Base-by-base conservation (phyloP, 1,140 invertebrate genomes). In the Ceratina australensis region DNA sequence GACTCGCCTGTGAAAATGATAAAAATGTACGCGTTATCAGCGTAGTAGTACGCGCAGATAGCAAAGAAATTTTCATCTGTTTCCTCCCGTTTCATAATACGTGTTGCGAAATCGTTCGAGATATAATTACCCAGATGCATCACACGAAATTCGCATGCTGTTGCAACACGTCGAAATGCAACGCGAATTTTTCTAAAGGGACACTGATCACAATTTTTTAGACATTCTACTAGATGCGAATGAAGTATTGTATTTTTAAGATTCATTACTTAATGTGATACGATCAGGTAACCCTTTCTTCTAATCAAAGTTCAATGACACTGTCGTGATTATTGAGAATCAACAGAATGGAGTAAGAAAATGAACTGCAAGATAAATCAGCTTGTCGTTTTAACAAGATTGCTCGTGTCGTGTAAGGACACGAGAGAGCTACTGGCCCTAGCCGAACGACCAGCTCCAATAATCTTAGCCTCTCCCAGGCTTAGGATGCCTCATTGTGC, bases 1-100 rank as follows among this genome's bases (percentile, higher is more conserved):
- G 64, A 28, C 15, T 50, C 54, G 65, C 26, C 26, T 18, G 15
- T 33, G 56, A 33, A 60, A 59, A n/a, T 16, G 26, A 15, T 61
- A 61, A 76, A 76, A 52, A 61, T 18, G 7, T 18, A 20, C 8
- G 28, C 20, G 56, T 42, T 61, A 76, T 76, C 74, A 3, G 47
- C 12, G 13, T 1, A 33, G 28, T 49, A 7, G n/a, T 20, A 42
- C 10, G 33, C 33, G 50, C 0, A 60, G 33, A 76, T 60, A 50
- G n/a, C 3, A 12, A 69, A 69, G 47, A 76, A 61, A 76, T 76
- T 76, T 76, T 69, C 74, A 18, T 24, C 28, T 22, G 33, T 69
- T 77, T 61, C 56, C 74, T 5, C 12, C 20, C 2, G 47, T 68
- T 61, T 76, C 56, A 26, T 33, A 76, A 76, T 33, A 68, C 56